Conservation (phyloP, 2,888 invertebrate genomes). For the Athalia rosae region DNA sequence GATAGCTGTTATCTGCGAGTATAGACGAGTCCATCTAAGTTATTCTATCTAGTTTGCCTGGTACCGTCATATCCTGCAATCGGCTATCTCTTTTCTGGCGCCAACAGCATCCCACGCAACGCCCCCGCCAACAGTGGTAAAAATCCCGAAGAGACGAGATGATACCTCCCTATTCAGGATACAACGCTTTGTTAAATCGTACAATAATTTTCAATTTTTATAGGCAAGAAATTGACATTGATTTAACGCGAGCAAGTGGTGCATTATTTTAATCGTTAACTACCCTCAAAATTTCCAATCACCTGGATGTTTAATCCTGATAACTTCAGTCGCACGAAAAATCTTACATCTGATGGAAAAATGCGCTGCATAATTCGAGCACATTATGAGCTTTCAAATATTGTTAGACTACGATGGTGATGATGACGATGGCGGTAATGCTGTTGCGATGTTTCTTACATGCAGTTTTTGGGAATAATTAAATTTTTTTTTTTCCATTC, state of each 20-base stretch:
- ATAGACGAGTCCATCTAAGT: slow-evolving; percentile 36
- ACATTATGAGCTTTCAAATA: too few relatives aligned
- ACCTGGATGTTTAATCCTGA: too few relatives aligned
- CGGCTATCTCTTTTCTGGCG: slow-evolving; percentile 41
- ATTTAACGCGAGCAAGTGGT: too few relatives aligned
- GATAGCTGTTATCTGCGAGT: slow-evolving; percentile 4
- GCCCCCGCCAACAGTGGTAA: slow-evolving; percentile 11
- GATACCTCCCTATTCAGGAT: background rate
- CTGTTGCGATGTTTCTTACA: background rate
- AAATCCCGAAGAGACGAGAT: slow-evolving; percentile 13
- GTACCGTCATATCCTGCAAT: background rate
- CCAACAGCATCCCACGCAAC: slow-evolving; percentile 44
- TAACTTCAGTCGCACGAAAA: too few relatives aligned
- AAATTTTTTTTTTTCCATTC: background rate
- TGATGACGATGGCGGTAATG: background rate
- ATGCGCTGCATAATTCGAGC: too few relatives aligned
- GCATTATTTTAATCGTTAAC: too few relatives aligned
- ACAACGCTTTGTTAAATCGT: slow-evolving; percentile 17
- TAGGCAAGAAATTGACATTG: too few relatives aligned
- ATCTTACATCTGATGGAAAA: too few relatives aligned
- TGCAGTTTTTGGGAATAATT: background rate
- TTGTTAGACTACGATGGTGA: too few relatives aligned
- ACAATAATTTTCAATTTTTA: background rate
- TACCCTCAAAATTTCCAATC: too few relatives aligned
- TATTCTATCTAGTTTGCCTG: background rate